phyloP scores from a whole-genome alignment of 1,140 invertebrate species.

The Drosophila burlai region DNA sequence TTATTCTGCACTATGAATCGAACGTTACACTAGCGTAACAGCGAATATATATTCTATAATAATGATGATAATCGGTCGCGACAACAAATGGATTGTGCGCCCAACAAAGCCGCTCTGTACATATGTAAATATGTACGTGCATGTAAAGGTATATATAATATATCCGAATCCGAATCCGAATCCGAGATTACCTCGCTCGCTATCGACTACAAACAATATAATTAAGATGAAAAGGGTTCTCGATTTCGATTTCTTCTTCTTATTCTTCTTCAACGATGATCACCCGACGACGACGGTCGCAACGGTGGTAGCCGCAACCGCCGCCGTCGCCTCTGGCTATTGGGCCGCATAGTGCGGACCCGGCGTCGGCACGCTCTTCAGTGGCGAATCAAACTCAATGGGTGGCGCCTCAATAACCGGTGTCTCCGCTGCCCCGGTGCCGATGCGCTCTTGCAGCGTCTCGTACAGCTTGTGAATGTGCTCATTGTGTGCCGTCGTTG shows the following conservation, averaged over 20 bases:
- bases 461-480: conserved; percentile 93
- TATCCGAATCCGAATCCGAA: too few species aligned
- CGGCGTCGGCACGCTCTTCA: conserved; percentile 94
- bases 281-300: conserved; percentile 55
- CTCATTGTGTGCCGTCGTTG: conserved; percentile 93
- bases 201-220: conserved; percentile 15
- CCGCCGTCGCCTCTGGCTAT: conserved; percentile 56
- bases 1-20: conserved; percentile 39
- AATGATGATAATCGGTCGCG: conserved; percentile 35
- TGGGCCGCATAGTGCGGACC: conserved; percentile 88
- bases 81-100: conserved; percentile 14
- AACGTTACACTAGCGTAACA: conserved; percentile 41
- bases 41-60: conserved; percentile 26
- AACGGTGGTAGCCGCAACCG: conserved; percentile 20
- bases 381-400: conserved; percentile 88
- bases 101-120: conserved; percentile 26
- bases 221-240: conserved; percentile 9
- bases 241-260: too few species aligned
- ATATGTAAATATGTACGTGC: conserved; percentile 34
- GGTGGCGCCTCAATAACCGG: conserved; percentile 86
- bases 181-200: too few species aligned
- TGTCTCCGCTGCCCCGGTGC: conserved; percentile 88
- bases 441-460: conserved; percentile 91
- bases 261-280: not conserved
- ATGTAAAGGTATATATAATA: conserved; percentile 10